phyloP scores from a whole-genome alignment of 2,888 invertebrate genomes.

The Ophion costatus region DNA sequence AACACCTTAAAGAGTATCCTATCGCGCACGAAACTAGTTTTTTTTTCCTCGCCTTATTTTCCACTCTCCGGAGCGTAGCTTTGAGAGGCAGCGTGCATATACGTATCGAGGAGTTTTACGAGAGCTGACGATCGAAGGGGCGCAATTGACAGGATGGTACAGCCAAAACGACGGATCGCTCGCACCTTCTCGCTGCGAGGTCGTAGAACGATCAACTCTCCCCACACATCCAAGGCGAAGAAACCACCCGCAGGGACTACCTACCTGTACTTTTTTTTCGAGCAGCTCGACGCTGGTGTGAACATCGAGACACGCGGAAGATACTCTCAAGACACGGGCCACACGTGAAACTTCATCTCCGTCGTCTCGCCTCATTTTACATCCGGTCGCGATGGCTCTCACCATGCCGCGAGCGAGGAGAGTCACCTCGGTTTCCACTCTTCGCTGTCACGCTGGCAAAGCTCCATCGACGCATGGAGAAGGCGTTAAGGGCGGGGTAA shows the following conservation, averaged over 20 bases:
- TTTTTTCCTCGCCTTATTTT: constrained; percentile 13
- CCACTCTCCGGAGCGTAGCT: constrained; percentile 29
- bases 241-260: constrained; percentile 7
- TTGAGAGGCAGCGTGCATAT: constrained; percentile 12
- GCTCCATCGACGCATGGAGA: neutral
- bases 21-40: constrained; percentile 54
- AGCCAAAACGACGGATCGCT: neutral
- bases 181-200: neutral
- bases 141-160: neutral
- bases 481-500: too few relatives aligned
- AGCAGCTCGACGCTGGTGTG: neutral
- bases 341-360: constrained; percentile 19
- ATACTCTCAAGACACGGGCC: neutral
- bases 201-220: neutral
- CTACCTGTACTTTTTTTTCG: neutral
- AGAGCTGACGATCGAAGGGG: neutral
- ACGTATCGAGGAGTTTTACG: neutral
- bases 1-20: constrained; percentile 55
- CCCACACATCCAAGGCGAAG: neutral
- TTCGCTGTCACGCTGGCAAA: neutral
- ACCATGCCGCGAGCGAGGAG: neutral
- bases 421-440: neutral
- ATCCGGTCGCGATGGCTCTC: constrained; percentile 7
- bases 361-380: neutral
- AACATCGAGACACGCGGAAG: neutral